Percentiles rank a stretch among this genome's conserved stretches.
Conservation (phyloP, 2,888 invertebrate species). For the Nyleta sp. region DNA sequence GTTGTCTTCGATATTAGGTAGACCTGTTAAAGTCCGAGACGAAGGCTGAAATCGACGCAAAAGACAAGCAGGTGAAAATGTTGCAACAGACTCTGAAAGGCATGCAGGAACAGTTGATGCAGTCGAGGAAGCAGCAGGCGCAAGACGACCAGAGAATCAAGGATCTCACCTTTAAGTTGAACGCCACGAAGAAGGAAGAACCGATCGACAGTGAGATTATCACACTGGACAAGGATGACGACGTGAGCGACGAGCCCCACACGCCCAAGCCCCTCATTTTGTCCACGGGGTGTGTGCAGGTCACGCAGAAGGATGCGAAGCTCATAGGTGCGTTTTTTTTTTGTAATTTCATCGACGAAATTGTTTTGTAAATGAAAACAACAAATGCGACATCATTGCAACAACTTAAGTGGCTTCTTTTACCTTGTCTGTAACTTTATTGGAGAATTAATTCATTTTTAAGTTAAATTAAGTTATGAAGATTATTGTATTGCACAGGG, state of each 20-base stretch:
- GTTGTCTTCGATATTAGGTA: slow-evolving; percentile 82
- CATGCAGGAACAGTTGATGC: slow-evolving; percentile 86
- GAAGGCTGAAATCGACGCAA: slow-evolving; percentile 90
- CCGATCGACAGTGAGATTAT: slow-evolving; percentile 82
- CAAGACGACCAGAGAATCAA: slow-evolving; percentile 84
- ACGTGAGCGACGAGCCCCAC: slow-evolving; percentile 77
- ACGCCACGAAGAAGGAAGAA: slow-evolving; percentile 79
- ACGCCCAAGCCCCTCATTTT: slow-evolving; percentile 75
- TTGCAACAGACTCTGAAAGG: slow-evolving; percentile 87
- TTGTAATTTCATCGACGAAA: too few species aligned
- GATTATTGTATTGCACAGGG: too few species aligned
- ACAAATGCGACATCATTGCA: too few species aligned
- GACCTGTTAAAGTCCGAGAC: slow-evolving; percentile 93
- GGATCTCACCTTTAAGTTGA: slow-evolving; percentile 82
- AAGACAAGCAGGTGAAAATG: slow-evolving; percentile 92
- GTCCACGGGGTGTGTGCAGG: slow-evolving; percentile 74
- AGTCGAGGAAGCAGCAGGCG: slow-evolving; percentile 84
- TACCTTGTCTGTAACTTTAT: too few species aligned
- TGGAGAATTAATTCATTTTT: too few species aligned
- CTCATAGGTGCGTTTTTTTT: slow-evolving; percentile 87
- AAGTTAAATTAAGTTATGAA: too few species aligned
- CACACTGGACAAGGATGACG: slow-evolving; percentile 82
- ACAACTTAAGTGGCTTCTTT: too few species aligned
- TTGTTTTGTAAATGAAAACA: too few species aligned
- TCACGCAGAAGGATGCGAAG: slow-evolving; percentile 87